These are phyloP conservation scores for Dusona sp. DNA, from an alignment of 2,888 invertebrate species.

Conservation along the genomic window DNA sequence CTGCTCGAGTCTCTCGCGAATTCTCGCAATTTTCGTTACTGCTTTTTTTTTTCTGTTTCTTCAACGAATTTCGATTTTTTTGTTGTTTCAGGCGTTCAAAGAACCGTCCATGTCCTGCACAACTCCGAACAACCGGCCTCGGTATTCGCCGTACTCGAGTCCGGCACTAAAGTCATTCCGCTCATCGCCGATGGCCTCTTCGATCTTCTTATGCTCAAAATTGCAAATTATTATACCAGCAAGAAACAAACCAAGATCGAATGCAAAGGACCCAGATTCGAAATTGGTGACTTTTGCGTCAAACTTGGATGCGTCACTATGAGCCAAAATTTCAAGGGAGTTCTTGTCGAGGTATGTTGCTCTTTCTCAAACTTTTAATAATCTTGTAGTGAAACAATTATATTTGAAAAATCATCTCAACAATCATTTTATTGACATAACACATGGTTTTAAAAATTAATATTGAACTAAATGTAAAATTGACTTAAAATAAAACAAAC, in stretches of 20 bases:
- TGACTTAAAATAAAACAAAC: too few relatives aligned
- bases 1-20: constrained; percentile 20
- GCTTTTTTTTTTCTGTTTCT: constrained; percentile 11
- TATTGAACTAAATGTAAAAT: background rate
- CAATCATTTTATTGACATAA: background rate
- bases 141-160: constrained; percentile 96
- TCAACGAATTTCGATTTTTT: constrained; percentile 17
- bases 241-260: constrained; percentile 96
- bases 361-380: background rate
- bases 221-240: constrained; percentile 94
- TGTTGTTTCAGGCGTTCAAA: constrained; percentile 88
- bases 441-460: background rate
- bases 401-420: background rate
- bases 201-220: constrained; percentile 95
- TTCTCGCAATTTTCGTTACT: constrained; percentile 17
- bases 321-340: constrained; percentile 96
- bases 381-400: background rate
- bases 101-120: constrained; percentile 96
- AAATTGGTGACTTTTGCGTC: constrained; percentile 96
- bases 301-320: constrained; percentile 97
- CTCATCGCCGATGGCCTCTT: constrained; percentile 96
- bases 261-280: constrained; percentile 94
- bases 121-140: constrained; percentile 98
- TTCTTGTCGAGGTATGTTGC: constrained; percentile 92
- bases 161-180: constrained; percentile 93